Conservation (phyloP, 23 tunicate genomes). For the Oikopleura albicans region DNA sequence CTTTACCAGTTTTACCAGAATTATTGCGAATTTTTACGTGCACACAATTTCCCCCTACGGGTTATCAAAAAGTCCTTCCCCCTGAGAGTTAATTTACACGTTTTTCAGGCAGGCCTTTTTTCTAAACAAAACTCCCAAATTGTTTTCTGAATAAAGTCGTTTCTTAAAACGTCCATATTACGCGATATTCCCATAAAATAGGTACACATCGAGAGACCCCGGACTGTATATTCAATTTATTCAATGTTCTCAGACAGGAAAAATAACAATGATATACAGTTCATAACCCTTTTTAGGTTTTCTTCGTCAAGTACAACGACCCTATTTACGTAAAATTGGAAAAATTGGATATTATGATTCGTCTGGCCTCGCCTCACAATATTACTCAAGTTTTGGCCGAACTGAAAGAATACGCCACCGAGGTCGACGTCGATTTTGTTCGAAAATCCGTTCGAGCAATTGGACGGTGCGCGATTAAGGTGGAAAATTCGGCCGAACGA, state of each 20-base stretch:
- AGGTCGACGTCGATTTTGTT: constrained; percentile 93
- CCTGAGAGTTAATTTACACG: too few relatives aligned
- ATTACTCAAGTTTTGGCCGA: constrained; percentile 95
- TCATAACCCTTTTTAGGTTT: too few relatives aligned
- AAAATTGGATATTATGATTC: constrained; percentile 88
- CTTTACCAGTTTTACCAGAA: too few relatives aligned
- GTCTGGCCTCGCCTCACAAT: constrained; percentile 76
- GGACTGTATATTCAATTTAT: too few relatives aligned
- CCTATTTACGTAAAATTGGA: constrained; percentile 93
- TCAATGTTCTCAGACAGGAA: constrained; percentile 45
- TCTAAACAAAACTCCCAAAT: too few relatives aligned
- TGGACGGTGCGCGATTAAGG: constrained; percentile 95
- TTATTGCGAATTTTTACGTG: too few relatives aligned
- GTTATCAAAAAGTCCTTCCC: too few relatives aligned
- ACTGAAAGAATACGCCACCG: constrained; percentile 84
- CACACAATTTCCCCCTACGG: too few relatives aligned
- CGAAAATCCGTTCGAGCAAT: constrained; percentile 89
- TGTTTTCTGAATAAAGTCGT: background rate
- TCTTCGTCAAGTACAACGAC: constrained; percentile 94
- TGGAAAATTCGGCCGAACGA: constrained; percentile 77
- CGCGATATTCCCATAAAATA: too few relatives aligned
- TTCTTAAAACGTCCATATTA: background rate
- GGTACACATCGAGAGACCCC: too few relatives aligned
- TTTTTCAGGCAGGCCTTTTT: too few relatives aligned
- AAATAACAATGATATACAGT: too few relatives aligned